A percentile compares a stretch with the other conserved stretches of the same genome.
phyloP scores from a whole-genome alignment of 2,113 vertebrate species.

The Pardalotus punctatus region DNA sequence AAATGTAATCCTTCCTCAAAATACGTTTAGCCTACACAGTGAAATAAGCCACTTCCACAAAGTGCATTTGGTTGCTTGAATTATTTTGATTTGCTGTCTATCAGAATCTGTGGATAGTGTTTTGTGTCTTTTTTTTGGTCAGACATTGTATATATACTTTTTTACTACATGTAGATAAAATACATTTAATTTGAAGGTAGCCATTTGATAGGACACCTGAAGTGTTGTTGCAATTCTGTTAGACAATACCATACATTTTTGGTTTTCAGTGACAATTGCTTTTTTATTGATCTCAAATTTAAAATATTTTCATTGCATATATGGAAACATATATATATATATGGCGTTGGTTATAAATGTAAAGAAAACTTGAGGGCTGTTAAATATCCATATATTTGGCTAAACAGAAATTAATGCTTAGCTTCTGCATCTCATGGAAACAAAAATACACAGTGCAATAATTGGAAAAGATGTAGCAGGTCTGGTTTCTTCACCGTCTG shows the following conservation, averaged over 20 bases:
- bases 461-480: rapidly evolving
- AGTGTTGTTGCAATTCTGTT: constrained; percentile 35
- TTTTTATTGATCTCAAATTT: constrained; percentile 12
- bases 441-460: neutral
- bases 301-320: neutral
- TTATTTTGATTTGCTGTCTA: constrained; percentile 74
- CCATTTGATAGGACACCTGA: neutral
- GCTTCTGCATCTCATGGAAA: neutral
- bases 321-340: neutral
- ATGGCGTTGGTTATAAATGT: neutral
- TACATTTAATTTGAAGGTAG: constrained; percentile 49
- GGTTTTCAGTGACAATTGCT: neutral
- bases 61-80: constrained; percentile 66
- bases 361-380: neutral
- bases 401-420: neutral
- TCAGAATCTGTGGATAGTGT: constrained; percentile 64
- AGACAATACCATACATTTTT: neutral
- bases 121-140: neutral
- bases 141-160: neutral
- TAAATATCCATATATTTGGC: neutral
- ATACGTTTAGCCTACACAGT: constrained; percentile 68
- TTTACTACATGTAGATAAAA: constrained; percentile 49
- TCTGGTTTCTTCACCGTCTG: neutral
- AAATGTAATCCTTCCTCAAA: constrained; percentile 77
- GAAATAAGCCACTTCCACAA: constrained; percentile 71